A percentile compares a stretch with the other conserved stretches of the same genome.
Evolutionary conservation across 2,888 invertebrate species (phyloP).

Genomic region (Cryptus armator): DNA sequence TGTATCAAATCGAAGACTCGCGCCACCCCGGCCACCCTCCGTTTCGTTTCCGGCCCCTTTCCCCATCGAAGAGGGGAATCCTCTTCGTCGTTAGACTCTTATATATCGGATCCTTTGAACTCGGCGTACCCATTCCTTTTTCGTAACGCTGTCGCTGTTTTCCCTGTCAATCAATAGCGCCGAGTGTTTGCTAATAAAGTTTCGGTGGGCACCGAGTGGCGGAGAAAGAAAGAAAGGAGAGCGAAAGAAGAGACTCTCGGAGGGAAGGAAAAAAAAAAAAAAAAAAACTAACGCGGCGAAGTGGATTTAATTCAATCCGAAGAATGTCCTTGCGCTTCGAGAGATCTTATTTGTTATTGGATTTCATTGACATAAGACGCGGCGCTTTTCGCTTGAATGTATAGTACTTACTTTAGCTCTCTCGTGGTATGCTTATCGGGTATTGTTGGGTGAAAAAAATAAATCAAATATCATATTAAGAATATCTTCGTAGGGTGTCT

Average conservation of each 20-base stretch:
- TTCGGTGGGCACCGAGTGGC: constrained; percentile 15
- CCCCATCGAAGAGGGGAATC: not conserved
- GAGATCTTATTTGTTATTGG: constrained; percentile 14
- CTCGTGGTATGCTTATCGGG: no score
- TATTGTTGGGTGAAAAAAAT: no score
- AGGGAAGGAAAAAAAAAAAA: not conserved
- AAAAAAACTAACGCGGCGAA: not conserved
- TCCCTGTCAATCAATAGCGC: constrained; percentile 47
- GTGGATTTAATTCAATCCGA: constrained; percentile 28
- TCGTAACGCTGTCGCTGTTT: constrained; percentile 26
- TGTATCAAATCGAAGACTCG: constrained; percentile 49
- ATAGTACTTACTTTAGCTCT: not conserved
- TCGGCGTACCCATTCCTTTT: not conserved
- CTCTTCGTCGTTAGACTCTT: constrained; percentile 41
- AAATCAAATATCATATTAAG: not conserved
- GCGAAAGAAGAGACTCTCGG: not conserved
- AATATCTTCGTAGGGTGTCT: constrained; percentile 8
- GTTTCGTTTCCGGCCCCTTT: constrained; percentile 1
- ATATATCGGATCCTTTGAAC: constrained; percentile 45
- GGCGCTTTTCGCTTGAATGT: not conserved
- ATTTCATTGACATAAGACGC: constrained; percentile 9
- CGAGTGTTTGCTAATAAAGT: constrained; percentile 36
- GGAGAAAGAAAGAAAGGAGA: not conserved
- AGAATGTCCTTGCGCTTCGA: constrained; percentile 8
- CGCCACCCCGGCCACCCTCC: constrained; percentile 9